Percentiles rank a stretch among this genome's conserved stretches.
phyloP scores from a whole-genome alignment of 2,113 vertebrate species.

The Cyprinodon tularosa region DNA sequence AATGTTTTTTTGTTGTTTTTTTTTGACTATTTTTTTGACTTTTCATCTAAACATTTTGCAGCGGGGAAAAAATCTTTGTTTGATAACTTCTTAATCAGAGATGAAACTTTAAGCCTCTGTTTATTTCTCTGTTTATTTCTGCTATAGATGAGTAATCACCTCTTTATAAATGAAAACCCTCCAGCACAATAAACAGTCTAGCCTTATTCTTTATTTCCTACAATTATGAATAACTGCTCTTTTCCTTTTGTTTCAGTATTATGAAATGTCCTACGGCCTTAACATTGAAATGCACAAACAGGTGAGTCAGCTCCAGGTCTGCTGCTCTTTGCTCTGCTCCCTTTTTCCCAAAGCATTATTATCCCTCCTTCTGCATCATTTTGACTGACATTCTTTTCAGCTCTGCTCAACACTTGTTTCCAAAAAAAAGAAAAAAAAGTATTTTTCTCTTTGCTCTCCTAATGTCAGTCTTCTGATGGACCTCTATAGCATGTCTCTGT shows the following conservation, averaged over 20 bases:
- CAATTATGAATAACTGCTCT: constrained; percentile 2
- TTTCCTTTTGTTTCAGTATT: constrained; percentile 86
- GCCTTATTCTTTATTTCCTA: background rate
- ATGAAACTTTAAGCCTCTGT: background rate
- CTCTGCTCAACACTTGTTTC: constrained; percentile 11
- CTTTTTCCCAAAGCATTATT: constrained; percentile 9
- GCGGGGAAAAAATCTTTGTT: background rate
- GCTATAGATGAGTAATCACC: background rate
- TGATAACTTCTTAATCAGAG: background rate
- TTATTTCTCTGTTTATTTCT: background rate
- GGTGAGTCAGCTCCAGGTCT: constrained; percentile 78
- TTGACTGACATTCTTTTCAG: background rate
- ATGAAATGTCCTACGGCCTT: constrained; percentile 98
- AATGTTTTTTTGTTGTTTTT: too few relatives aligned
- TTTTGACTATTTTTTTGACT: background rate
- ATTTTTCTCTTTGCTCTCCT: background rate
- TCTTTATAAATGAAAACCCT: background rate
- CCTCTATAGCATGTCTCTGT: constrained; percentile 32
- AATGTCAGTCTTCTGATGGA: constrained; percentile 41
- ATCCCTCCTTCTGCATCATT: constrained; percentile 8
- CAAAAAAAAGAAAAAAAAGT: background rate
- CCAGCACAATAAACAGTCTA: background rate
- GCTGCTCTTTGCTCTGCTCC: background rate
- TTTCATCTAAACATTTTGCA: background rate
- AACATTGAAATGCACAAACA: constrained; percentile 99